Evolutionary conservation across 2,113 vertebrate species (phyloP).

Genomic region (Ctenodactylus gundi): DNA sequence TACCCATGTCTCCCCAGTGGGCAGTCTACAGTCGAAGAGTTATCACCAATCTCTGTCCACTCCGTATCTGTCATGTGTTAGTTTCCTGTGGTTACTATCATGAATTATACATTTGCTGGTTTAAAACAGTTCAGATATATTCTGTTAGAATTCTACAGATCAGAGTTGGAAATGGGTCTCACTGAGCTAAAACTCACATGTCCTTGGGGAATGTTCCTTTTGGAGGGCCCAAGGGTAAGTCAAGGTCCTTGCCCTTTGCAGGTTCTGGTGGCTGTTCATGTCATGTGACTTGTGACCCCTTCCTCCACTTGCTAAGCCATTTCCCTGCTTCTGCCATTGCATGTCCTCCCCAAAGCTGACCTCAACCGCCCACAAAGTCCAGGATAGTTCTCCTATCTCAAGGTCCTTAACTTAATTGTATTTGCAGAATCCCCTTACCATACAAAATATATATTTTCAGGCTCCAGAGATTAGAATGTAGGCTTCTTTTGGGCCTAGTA

Average conservation of each 20-base stretch:
- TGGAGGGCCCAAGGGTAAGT: not conserved
- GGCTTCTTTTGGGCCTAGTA: not conserved
- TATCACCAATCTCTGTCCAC: not conserved
- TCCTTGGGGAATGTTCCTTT: rapidly evolving
- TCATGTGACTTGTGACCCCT: not conserved
- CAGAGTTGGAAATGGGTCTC: not conserved
- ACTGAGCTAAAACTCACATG: not conserved
- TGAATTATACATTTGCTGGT: not conserved
- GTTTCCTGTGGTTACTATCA: not conserved
- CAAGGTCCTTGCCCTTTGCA: not conserved
- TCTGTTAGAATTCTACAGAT: not conserved
- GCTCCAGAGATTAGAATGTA: rapidly evolving
- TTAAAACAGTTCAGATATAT: not conserved
- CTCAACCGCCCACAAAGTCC: not conserved
- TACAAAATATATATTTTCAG: not conserved
- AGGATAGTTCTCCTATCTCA: not conserved
- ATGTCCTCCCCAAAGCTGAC: not conserved
- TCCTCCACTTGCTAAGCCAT: not conserved
- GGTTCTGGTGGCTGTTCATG: rapidly evolving
- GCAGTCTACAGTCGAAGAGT: too few species aligned
- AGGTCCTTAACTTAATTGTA: not conserved
- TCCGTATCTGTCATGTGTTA: rapidly evolving
- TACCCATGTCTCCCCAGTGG: rapidly evolving
- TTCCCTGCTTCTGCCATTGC: not conserved
- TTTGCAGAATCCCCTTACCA: not conserved